Percentiles rank a stretch among this genome's conserved stretches.
phyloP scores from a whole-genome alignment of 2,888 invertebrate species.

The Notodonta dromedarius region DNA sequence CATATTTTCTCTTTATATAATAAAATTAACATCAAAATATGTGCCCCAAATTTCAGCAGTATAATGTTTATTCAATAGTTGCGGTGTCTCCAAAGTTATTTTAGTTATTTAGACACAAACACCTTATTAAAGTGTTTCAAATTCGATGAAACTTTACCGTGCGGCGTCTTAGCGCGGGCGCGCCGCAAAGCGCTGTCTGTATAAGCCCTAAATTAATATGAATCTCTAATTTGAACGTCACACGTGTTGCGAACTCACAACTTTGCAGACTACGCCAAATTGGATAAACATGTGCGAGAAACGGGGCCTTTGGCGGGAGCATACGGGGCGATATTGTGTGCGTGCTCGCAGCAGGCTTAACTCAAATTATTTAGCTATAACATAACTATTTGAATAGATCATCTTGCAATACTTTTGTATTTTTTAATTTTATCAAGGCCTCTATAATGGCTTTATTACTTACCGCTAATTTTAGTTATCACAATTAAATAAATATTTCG shows the following conservation, averaged over 20 bases:
- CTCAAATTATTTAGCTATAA: too few relatives aligned
- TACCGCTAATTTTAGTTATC: too few relatives aligned
- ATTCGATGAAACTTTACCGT: slow-evolving; percentile 57
- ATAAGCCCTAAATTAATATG: slow-evolving; percentile 80
- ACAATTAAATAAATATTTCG: too few relatives aligned
- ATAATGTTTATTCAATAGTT: neutral
- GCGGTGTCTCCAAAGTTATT: neutral
- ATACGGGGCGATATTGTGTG: slow-evolving; percentile 39
- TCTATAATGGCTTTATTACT: too few relatives aligned
- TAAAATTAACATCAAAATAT: neutral
- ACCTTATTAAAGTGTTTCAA: slow-evolving; percentile 51
- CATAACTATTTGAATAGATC: too few relatives aligned
- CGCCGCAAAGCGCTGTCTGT: slow-evolving; percentile 64
- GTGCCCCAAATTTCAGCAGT: neutral
- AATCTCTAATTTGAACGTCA: slow-evolving; percentile 82
- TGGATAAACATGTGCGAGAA: slow-evolving; percentile 81
- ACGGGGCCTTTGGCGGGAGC: slow-evolving; percentile 47
- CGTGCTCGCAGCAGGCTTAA: slow-evolving; percentile 10
- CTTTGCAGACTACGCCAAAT: slow-evolving; percentile 83
- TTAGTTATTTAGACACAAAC: slow-evolving; percentile 32
- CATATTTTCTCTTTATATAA: too few relatives aligned
- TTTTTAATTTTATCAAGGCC: too few relatives aligned
- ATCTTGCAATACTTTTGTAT: too few relatives aligned
- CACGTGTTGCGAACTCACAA: slow-evolving; percentile 82
- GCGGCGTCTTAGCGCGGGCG: slow-evolving; percentile 50